Conservation (phyloP, 2,113 vertebrate genomes). For the Hemibagrus wyckioides region DNA sequence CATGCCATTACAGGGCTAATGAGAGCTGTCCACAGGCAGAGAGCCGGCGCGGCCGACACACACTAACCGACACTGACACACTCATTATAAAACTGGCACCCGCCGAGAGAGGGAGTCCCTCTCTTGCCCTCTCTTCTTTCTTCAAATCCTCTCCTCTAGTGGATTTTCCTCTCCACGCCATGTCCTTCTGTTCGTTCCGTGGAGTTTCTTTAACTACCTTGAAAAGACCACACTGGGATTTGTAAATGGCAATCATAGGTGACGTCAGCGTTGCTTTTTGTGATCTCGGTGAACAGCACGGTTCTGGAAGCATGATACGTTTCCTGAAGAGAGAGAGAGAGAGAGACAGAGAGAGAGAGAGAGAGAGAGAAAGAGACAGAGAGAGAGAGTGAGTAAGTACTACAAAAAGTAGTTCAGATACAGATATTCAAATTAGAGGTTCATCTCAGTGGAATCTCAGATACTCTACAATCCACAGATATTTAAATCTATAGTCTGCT, state of each 20-base stretch:
- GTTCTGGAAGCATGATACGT: not conserved
- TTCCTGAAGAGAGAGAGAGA: not conserved
- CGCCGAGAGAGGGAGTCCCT: constrained; percentile 50
- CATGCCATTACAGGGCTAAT: constrained; percentile 79
- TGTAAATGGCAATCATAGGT: constrained; percentile 15
- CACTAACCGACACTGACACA: constrained; percentile 79
- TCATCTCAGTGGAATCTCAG: not conserved
- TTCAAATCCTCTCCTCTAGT: constrained; percentile 29
- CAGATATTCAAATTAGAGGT: not conserved
- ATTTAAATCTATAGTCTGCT: not conserved
- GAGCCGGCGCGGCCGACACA: constrained; percentile 65
- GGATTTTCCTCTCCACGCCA: constrained; percentile 38
- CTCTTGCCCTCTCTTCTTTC: constrained; percentile 28
- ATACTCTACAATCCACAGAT: not conserved
- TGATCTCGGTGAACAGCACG: not conserved
- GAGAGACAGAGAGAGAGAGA: not conserved
- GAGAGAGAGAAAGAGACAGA: too few species aligned
- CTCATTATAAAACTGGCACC: constrained; percentile 79
- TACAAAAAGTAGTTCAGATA: not conserved
- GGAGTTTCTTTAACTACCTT: constrained; percentile 22
- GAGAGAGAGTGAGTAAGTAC: too few species aligned
- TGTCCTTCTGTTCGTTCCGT: constrained; percentile 23
- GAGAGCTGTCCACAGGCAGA: constrained; percentile 76
- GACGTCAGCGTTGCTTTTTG: not conserved
- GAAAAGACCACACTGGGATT: constrained; percentile 22